phyloP scores from a whole-genome alignment of 2,113 vertebrate genomes.

The Solenodon paradoxus region DNA sequence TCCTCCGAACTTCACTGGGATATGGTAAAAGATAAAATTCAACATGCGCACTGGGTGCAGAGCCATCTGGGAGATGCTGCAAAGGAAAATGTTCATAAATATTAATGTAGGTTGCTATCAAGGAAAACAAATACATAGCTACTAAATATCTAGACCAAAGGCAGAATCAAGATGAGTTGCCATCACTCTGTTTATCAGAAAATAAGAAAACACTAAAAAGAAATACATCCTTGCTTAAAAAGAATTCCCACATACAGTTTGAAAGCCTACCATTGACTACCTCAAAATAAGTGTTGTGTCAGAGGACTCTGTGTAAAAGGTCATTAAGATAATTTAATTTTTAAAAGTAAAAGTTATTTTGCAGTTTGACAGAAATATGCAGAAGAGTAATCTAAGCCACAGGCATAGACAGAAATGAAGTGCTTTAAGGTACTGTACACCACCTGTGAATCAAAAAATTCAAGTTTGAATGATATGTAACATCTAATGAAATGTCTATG shows the following conservation, averaged over 20 bases:
- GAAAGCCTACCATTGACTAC: not conserved
- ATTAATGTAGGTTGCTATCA: slow-evolving; percentile 69
- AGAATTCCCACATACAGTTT: not conserved
- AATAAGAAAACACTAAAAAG: slow-evolving; percentile 62
- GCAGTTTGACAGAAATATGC: slow-evolving; percentile 32
- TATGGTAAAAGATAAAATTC: slow-evolving; percentile 87
- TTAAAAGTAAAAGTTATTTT: slow-evolving; percentile 42
- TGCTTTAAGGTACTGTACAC: not conserved
- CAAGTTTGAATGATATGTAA: not conserved
- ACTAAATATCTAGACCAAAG: slow-evolving; percentile 60
- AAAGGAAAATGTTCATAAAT: slow-evolving; percentile 74
- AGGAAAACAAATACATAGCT: slow-evolving; percentile 69
- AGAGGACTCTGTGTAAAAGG: slow-evolving; percentile 39
- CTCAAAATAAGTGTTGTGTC: slow-evolving; percentile 22
- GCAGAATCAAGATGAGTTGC: slow-evolving; percentile 42
- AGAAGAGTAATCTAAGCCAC: not conserved
- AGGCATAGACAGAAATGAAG: not conserved
- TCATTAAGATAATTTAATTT: slow-evolving; percentile 35
- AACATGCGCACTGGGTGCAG: slow-evolving; percentile 87
- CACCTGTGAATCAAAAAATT: not conserved
- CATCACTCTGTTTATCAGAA: slow-evolving; percentile 47
- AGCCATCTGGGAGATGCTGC: slow-evolving; percentile 88
- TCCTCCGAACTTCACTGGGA: slow-evolving; percentile 81
- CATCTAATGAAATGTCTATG: not conserved
- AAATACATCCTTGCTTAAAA: slow-evolving; percentile 12